These are phyloP conservation scores for Portevinia maculata DNA, from an alignment of 2,888 invertebrate genomes.

Conservation along the genomic window DNA sequence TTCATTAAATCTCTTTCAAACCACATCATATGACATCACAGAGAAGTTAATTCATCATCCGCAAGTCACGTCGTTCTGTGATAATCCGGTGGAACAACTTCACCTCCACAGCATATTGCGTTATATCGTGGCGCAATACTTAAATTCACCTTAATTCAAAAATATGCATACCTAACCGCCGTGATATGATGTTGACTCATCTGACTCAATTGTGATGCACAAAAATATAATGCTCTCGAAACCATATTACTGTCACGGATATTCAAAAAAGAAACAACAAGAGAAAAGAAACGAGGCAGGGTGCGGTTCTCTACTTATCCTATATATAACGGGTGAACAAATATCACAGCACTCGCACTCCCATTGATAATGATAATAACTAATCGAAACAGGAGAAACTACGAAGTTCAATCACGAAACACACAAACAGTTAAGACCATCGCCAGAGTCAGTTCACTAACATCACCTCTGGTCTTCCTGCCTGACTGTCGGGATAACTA, in stretches of 20 bases:
- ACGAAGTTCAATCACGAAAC: constrained; percentile 51
- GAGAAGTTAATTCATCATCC: too few species aligned
- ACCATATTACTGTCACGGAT: not conserved
- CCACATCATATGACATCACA: too few species aligned
- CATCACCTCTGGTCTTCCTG: not conserved
- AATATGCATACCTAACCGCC: constrained; percentile 30
- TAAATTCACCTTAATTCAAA: constrained; percentile 20
- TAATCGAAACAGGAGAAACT: constrained; percentile 47
- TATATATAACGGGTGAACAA: constrained; percentile 37
- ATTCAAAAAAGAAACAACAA: not conserved
- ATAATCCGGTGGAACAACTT: constrained; percentile 71
- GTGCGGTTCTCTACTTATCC: constrained; percentile 50
- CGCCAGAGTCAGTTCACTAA: not conserved
- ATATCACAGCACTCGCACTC: constrained; percentile 27
- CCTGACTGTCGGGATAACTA: not conserved
- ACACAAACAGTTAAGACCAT: constrained; percentile 11
- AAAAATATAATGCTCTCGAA: constrained; percentile 5
- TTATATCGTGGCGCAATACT: constrained; percentile 49
- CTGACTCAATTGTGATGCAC: constrained; percentile 55
- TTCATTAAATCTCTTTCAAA: too few species aligned
- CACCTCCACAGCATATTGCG: constrained; percentile 36
- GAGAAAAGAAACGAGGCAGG: constrained; percentile 8
- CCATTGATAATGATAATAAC: constrained; percentile 53
- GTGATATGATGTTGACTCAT: constrained; percentile 50
- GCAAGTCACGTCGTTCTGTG: too few species aligned